These are phyloP conservation scores for Osmoderma eremita DNA, from an alignment of 2,888 invertebrate genomes.

Conservation along the genomic window DNA sequence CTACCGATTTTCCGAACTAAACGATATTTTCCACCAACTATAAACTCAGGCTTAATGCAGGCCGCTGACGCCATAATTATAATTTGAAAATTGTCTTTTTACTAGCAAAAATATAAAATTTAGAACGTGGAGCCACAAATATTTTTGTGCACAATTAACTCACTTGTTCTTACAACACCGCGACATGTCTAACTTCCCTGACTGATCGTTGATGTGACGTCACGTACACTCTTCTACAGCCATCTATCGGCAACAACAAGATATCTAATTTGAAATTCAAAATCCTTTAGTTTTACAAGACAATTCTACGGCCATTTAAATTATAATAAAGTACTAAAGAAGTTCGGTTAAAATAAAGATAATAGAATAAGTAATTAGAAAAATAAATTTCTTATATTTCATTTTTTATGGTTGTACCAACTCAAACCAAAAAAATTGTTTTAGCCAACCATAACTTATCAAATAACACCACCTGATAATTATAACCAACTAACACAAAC, in stretches of 20 bases:
- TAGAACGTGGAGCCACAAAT: conserved; percentile 61
- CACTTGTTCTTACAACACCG: conserved; percentile 67
- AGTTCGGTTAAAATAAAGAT: background rate
- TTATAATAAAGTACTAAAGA: background rate
- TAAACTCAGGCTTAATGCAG: conserved; percentile 74
- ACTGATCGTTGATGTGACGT: conserved; percentile 60
- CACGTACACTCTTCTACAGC: conserved; percentile 40
- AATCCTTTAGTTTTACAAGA: no score
- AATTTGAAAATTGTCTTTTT: conserved; percentile 59
- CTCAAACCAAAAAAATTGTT: background rate
- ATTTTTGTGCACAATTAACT: conserved; percentile 63
- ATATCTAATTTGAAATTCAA: background rate
- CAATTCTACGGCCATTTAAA: no score
- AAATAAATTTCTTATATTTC: background rate
- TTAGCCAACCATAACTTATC: conserved; percentile 7
- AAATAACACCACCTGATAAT: background rate
- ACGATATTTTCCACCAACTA: conserved; percentile 93
- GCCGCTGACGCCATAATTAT: conserved; percentile 61
- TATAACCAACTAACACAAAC: conserved; percentile 20
- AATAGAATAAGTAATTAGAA: background rate
- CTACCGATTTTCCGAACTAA: conserved; percentile 97
- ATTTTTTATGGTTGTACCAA: background rate
- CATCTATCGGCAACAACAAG: conserved; percentile 26
- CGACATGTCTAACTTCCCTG: conserved; percentile 66
- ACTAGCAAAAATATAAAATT: conserved; percentile 60